Evolutionary conservation across 2,797 vertebrate genomes (phyloP).

Genomic region (Buphagus erythrorhynchus): DNA sequence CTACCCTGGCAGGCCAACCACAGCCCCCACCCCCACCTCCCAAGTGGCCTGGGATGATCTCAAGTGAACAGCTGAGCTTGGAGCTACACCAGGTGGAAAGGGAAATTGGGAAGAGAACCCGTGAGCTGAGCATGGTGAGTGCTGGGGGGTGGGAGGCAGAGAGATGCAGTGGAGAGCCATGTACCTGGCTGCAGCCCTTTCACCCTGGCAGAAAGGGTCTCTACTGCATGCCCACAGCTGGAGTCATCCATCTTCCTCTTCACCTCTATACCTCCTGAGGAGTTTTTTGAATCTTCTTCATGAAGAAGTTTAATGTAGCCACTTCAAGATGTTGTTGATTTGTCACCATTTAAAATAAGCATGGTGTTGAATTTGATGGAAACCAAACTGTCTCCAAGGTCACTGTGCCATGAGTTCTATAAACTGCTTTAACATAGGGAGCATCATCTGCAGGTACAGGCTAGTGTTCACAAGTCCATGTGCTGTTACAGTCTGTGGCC

Average conservation of each 20-base stretch:
- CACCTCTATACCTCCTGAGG: background rate
- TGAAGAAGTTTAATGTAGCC: background rate
- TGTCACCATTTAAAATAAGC: background rate
- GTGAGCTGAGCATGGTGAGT: slow-evolving; percentile 94
- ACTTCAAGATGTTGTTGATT: background rate
- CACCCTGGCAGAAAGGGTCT: background rate
- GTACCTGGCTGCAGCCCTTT: background rate
- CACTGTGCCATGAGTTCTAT: background rate
- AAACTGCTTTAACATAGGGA: background rate
- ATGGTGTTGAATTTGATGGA: background rate
- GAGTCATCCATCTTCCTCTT: background rate
- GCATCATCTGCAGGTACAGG: background rate
- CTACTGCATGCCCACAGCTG: background rate
- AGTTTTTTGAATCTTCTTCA: background rate
- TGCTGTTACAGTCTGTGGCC: slow-evolving; percentile 19
- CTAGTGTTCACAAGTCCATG: background rate
- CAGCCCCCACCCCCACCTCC: slow-evolving; percentile 79
- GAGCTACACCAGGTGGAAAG: slow-evolving; percentile 97
- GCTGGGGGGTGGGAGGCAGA: background rate
- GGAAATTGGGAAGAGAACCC: slow-evolving; percentile 96
- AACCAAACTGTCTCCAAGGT: background rate
- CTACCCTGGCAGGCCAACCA: slow-evolving; percentile 83
- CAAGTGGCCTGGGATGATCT: slow-evolving; percentile 90
- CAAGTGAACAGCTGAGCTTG: slow-evolving; percentile 95
- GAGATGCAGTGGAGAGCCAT: background rate